phyloP scores from a whole-genome alignment of 2,888 invertebrate genomes.

The Dyspetes luteomarginatus region DNA sequence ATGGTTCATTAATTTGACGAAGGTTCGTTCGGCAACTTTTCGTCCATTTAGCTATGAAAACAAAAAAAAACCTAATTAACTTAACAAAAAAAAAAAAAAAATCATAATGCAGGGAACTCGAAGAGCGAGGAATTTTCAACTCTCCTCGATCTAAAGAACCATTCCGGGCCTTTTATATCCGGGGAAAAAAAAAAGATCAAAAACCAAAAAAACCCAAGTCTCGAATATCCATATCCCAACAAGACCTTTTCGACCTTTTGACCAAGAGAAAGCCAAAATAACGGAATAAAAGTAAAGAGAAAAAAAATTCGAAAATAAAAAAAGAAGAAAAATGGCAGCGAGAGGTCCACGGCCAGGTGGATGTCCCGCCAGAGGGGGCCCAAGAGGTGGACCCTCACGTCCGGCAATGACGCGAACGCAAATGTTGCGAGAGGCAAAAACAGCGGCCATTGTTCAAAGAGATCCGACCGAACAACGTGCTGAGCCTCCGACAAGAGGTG shows the following conservation, averaged over 20 bases:
- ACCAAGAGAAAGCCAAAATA: not conserved
- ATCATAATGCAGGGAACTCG: too few relatives aligned
- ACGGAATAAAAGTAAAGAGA: not conserved
- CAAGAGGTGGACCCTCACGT: constrained; percentile 23
- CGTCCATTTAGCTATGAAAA: not conserved
- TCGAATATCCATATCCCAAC: not conserved
- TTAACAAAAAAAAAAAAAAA: too few relatives aligned
- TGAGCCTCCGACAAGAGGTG: not conserved
- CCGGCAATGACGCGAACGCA: constrained; percentile 71
- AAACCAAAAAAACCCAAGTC: too few relatives aligned
- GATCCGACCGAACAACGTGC: not conserved
- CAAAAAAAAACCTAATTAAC: not conserved
- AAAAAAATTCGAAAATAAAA: too few relatives aligned
- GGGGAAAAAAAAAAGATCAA: too few relatives aligned
- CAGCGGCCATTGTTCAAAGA: constrained; percentile 67
- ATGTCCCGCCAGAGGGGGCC: constrained; percentile 8
- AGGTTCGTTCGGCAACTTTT: constrained; percentile 7
- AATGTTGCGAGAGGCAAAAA: constrained; percentile 71
- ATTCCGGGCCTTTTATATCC: too few relatives aligned
- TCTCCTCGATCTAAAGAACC: too few relatives aligned
- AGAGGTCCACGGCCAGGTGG: constrained; percentile 20
- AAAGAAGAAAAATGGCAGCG: constrained; percentile 60
- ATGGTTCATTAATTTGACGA: not conserved
- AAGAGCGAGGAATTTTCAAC: too few relatives aligned
- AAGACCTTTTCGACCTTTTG: not conserved